These are phyloP conservation scores for Triplophysa bombifrons DNA, from an alignment of 2,797 vertebrate genomes.

Conservation along the genomic window DNA sequence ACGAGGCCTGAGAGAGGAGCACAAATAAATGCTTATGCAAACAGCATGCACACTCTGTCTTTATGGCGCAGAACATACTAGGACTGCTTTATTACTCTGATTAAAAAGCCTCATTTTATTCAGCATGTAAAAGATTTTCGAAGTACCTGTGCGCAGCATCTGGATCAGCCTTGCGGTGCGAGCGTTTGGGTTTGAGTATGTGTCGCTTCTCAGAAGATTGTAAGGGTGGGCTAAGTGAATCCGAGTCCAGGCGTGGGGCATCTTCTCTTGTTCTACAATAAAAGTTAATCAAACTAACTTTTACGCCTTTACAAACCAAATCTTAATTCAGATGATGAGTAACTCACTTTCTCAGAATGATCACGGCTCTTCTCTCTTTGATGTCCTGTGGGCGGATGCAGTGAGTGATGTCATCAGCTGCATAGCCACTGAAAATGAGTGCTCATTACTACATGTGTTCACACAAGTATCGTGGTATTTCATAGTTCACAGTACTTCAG, in stretches of 20 bases:
- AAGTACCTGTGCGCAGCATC: slow-evolving; percentile 94
- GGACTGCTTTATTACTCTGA: too few relatives aligned
- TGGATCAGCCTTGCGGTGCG: slow-evolving; percentile 92
- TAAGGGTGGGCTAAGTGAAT: slow-evolving; percentile 74
- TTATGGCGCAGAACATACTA: too few relatives aligned
- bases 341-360: slow-evolving; percentile 97
- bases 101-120: too few relatives aligned
- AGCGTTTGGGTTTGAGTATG: slow-evolving; percentile 90
- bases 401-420: slow-evolving; percentile 97
- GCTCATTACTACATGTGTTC: not conserved
- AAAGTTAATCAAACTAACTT: slow-evolving; percentile 1
- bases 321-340: not conserved
- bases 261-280: slow-evolving; percentile 89
- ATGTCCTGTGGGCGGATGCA: slow-evolving; percentile 99
- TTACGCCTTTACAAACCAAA: not conserved
- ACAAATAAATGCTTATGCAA: not conserved
- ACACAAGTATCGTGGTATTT: not conserved
- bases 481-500: not conserved
- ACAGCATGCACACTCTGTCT: not conserved
- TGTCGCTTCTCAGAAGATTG: slow-evolving; percentile 80
- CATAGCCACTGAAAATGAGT: slow-evolving; percentile 86
- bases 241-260: slow-evolving; percentile 90
- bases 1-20: slow-evolving; percentile 81
- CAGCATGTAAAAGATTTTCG: not conserved
- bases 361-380: slow-evolving; percentile 93